These are phyloP conservation scores for Hydrozoanthus tunicans DNA, from an alignment of 64 coral and sea anemone species.

Conservation along the genomic window DNA sequence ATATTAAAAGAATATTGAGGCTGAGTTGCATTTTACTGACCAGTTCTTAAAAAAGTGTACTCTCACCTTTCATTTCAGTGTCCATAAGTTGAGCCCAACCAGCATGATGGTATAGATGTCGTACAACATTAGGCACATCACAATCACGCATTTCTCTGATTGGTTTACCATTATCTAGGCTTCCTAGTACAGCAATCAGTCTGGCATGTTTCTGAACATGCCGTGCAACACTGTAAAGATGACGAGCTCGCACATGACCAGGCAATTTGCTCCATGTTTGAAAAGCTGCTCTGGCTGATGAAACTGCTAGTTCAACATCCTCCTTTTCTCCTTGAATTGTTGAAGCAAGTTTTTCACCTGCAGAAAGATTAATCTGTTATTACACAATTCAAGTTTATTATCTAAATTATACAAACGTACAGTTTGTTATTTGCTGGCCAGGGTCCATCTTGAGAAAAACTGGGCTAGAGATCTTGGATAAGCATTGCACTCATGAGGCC, in stretches of 20 bases:
- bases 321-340: constrained; percentile 95
- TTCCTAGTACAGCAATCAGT: constrained; percentile 85
- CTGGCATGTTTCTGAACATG: constrained; percentile 98
- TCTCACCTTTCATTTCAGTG: constrained; percentile 91
- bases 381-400: neutral
- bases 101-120: constrained; percentile 96
- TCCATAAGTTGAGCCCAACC: constrained; percentile 99
- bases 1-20: too few relatives aligned
- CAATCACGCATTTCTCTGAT: constrained; percentile 91
- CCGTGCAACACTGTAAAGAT: constrained; percentile 95
- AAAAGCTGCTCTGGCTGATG: constrained; percentile 81
- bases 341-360: constrained; percentile 92
- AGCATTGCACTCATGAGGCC: too few relatives aligned
- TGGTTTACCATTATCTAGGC: constrained; percentile 94
- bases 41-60: too few relatives aligned
- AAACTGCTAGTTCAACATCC: constrained; percentile 87
- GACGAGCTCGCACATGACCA: constrained; percentile 87
- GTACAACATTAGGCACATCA: constrained; percentile 89
- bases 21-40: too few relatives aligned
- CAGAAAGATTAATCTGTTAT: neutral
- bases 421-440: neutral
- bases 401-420: too few relatives aligned
- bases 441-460: neutral
- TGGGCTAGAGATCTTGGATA: too few relatives aligned
- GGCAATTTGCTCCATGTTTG: constrained; percentile 90